Conservation (phyloP, 2,797 vertebrate species). For the Tachyglossus aculeatus region DNA sequence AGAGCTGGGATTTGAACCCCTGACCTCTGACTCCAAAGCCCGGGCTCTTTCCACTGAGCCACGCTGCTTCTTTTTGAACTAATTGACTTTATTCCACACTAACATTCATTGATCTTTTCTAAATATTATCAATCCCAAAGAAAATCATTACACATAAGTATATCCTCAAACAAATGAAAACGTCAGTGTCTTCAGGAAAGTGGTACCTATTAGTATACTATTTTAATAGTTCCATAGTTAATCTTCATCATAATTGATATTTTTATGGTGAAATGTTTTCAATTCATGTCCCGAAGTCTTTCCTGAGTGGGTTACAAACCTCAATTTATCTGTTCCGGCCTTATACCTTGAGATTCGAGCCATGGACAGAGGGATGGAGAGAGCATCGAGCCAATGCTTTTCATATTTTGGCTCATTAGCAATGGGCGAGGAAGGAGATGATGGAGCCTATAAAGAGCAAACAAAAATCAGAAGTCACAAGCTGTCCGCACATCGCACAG, state of each 20-base stretch:
- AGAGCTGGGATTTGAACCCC: not conserved
- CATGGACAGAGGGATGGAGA: conserved; percentile 87
- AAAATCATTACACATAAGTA: not conserved
- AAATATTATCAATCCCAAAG: not conserved
- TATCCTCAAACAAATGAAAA: too few relatives aligned
- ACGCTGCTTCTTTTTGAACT: too few relatives aligned
- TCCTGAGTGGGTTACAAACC: conserved; percentile 81
- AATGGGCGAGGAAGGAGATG: conserved; percentile 84
- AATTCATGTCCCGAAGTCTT: not conserved
- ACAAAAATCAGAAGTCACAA: conserved; percentile 63
- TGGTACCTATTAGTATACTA: too few relatives aligned
- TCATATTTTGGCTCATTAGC: conserved; percentile 92
- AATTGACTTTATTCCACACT: too few relatives aligned
- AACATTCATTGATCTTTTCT: rapidly evolving
- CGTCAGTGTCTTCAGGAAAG: too few relatives aligned
- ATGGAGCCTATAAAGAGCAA: conserved; percentile 83
- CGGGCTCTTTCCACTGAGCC: too few relatives aligned
- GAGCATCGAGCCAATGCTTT: conserved; percentile 90
- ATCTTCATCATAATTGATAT: not conserved
- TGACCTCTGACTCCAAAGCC: not conserved
- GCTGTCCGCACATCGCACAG: conserved; percentile 37
- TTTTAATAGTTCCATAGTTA: too few relatives aligned
- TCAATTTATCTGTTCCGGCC: conserved; percentile 86
- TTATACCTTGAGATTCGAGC: conserved; percentile 92
- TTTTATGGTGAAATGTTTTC: not conserved